Evolutionary conservation across 37 sponge, comb jelly and placozoan genomes (phyloP), one percentile per base, ranked within the genome.

Genomic region (Cliona cf. orientalis): DNA sequence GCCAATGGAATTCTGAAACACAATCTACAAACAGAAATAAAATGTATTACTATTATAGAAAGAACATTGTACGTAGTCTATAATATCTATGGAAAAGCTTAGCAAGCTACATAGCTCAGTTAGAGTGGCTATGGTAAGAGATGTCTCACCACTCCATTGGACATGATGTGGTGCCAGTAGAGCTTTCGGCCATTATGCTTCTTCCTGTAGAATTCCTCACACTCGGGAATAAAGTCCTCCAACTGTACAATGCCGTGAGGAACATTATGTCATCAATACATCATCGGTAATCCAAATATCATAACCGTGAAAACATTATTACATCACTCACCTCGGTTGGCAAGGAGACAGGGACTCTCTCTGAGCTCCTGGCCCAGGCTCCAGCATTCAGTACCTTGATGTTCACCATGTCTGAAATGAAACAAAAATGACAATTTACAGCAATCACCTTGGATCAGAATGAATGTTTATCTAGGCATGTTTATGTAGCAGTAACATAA

Each of bases 321-420:
- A 59, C 5, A 29, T 39, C 21, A 7, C 66, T 65, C 64, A 90
- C 91, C 75, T 94, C 94, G 34, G 74, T 79, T 5, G 94, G 97
- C 7, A 96, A 73, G 38, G 97, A 91, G 11, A 96, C 97, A 28
- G 91, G 89, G 36, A 91, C 81, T 6, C 91, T 41, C 58, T 96
- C 97, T 36, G 97, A 93, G 72, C 89, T 88, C 58, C 94, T 61
- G 0, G 92, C 80, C 97, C 97, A 96, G 12, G 97, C 94, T 26
- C 91, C 97, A 5, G 94, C 91, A 84, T 93, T 94, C 36, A 96
- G 92, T 0, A 96, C 89, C 83, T 96, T 96, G 32, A 93, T 82
- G 31, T 78, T 94, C 38, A 93, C 88, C 59, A 86, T 74, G 22
- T 93, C 97, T 96, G 83, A 11, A 29, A 31, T 3, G 37, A 39